Base-by-base conservation (phyloP, 2,797 vertebrate species). In the Apodemus agrarius region DNA sequence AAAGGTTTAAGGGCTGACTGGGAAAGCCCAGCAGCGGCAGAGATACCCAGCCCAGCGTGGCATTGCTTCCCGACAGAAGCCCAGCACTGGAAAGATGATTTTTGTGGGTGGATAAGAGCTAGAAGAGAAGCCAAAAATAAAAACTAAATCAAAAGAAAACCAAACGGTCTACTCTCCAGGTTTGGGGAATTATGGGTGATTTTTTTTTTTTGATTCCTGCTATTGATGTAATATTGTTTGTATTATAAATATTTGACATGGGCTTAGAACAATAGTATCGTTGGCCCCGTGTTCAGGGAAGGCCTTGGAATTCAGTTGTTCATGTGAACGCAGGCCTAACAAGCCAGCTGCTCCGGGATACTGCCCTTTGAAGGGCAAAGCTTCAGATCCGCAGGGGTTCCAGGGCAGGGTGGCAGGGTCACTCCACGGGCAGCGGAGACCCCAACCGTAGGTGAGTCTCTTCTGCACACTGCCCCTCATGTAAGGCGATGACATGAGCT, bases 1-100 rank as follows among this genome's bases (percentile, higher is more conserved):
- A 65, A 95, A 92, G 17, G 34, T n/a, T 88, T 52, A 69, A 95
- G 88, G 96, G 92, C 93, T 89, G 63, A 93, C 21, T 85, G 93
- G 52, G 83, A 83, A 61, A 87, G 37, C 29, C 0, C 46, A 49
- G 3, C 43, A n/a, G 69, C 21, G 40, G 57, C 26, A 2, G 0
- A 6, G 59, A 75, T 19, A 34, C 40, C 16, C 0, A 43, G 86
- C 29, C 21, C 29, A 49, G 74, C 14, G 31, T 40, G 40, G 46
- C 2, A 83, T 6, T n/a, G n/a, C 49, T 14, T 0, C 6, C 34
- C 52, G 31, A 31, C 65, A 19, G 49, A 57, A 74, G 67, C 52
- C 84, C 40, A 6, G 89, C 59, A 52, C n/a, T 19, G 87, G 61
- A 26, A 49, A 61, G 6, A 52, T 5, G 22, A 21, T 21, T 1